A percentile compares a stretch with the other conserved stretches of the same genome.
Evolutionary conservation across 2,888 invertebrate species (phyloP).

Genomic region (Tortrix viridana): DNA sequence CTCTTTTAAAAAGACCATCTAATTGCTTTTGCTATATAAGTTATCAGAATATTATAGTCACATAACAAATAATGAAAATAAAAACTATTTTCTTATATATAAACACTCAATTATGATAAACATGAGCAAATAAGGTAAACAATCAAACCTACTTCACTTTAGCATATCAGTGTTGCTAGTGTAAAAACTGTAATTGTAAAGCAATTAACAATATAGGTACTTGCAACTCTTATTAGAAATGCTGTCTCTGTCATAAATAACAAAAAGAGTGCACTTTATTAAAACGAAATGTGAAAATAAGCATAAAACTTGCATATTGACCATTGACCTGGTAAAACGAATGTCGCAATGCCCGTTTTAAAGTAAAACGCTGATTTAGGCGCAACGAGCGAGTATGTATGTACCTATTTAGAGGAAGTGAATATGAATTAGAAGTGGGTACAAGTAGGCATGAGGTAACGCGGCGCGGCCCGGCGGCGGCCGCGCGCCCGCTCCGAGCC

Average conservation of each 20-base stretch:
- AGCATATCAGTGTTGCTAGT: slow-evolving; percentile 56
- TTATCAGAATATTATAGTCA: no score
- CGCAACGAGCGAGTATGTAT: slow-evolving; percentile 13
- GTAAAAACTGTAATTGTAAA: slow-evolving; percentile 37
- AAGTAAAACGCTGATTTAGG: slow-evolving; percentile 33
- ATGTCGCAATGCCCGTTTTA: slow-evolving; percentile 53
- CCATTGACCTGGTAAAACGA: slow-evolving; percentile 59
- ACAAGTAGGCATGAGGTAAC: slow-evolving; percentile 39
- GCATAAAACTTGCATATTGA: slow-evolving; percentile 57
- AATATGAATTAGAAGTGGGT: slow-evolving; percentile 22
- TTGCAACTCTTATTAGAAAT: slow-evolving; percentile 61
- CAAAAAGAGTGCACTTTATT: slow-evolving; percentile 36
- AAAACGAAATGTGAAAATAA: slow-evolving; percentile 64
- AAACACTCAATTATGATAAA: background rate
- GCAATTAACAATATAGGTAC: slow-evolving; percentile 38
- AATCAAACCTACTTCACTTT: slow-evolving; percentile 7
- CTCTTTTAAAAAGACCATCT: no score
- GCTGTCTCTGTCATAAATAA: slow-evolving; percentile 34
- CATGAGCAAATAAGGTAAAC: background rate
- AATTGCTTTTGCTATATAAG: no score
- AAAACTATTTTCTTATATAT: no score
- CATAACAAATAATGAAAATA: no score
- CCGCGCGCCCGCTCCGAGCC: slow-evolving; percentile 42
- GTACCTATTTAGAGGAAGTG: slow-evolving; percentile 11
- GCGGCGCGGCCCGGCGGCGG: slow-evolving; percentile 26